These are phyloP conservation scores for Neoascia interrupta DNA, from an alignment of 2,888 invertebrate species.

Conservation along the genomic window DNA sequence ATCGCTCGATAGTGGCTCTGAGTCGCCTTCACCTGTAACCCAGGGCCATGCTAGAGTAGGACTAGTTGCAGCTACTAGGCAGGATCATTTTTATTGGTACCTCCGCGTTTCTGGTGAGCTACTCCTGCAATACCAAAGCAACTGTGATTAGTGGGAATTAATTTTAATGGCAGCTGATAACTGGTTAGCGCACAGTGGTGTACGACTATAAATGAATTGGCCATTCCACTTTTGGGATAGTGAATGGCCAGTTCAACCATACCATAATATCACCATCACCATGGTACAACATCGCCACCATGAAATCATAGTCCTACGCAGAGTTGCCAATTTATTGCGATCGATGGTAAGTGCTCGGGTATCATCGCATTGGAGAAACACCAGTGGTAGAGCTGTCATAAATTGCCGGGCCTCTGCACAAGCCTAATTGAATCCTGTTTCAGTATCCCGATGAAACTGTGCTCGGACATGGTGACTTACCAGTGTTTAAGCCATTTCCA, in stretches of 20 bases:
- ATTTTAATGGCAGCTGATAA: slow-evolving; percentile 68
- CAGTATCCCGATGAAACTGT: slow-evolving; percentile 10
- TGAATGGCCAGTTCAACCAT: slow-evolving; percentile 48
- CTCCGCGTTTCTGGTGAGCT: slow-evolving; percentile 6
- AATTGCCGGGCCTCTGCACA: slow-evolving; percentile 50
- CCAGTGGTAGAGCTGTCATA: slow-evolving; percentile 32
- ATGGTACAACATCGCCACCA: slow-evolving; percentile 14
- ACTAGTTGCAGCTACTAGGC: too few species aligned
- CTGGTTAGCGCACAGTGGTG: slow-evolving; percentile 62
- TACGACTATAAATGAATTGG: slow-evolving; percentile 62
- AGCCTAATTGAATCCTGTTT: slow-evolving; percentile 63
- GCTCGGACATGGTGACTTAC: slow-evolving; percentile 42
- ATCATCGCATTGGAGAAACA: slow-evolving; percentile 22
- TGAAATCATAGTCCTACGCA: slow-evolving; percentile 18
- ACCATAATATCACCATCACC: slow-evolving; percentile 34
- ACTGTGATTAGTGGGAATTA: slow-evolving; percentile 67
- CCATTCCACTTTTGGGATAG: slow-evolving; percentile 57
- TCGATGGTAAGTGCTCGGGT: slow-evolving; percentile 35
- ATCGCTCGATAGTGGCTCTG: slow-evolving; percentile 36
- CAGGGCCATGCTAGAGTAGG: too few species aligned
- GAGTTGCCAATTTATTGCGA: slow-evolving; percentile 55
- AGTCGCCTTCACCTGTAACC: neutral
- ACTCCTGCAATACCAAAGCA: slow-evolving; percentile 24
- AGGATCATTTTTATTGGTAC: slow-evolving; percentile 24
- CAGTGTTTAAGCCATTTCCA: neutral